Conservation (phyloP, 2,113 vertebrate genomes). For the Pseudorasbora parva region DNA sequence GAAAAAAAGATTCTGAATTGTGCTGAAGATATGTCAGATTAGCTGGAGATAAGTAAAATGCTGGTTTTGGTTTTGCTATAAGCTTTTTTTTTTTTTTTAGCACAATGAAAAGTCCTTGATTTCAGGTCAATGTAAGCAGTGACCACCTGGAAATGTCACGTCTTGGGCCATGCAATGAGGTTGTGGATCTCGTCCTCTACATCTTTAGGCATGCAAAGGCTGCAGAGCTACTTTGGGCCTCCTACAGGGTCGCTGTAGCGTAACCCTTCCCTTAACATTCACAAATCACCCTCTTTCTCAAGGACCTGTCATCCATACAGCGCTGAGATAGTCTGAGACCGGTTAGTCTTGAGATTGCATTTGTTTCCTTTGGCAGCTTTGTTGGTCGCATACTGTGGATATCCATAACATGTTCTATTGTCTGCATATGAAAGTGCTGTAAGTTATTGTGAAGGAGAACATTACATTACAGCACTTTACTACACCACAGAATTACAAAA, state of each 20-base stretch:
- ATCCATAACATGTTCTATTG: neutral
- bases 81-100: conserved; percentile 1
- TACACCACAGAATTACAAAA: neutral
- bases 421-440: neutral
- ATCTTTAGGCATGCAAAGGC: conserved; percentile 39
- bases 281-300: conserved; percentile 45
- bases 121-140: neutral
- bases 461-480: conserved; percentile 4
- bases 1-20: neutral
- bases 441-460: neutral
- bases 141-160: conserved; percentile 28
- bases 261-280: conserved; percentile 29
- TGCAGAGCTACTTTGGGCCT: conserved; percentile 38
- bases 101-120: neutral
- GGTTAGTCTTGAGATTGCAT: neutral
- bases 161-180: neutral
- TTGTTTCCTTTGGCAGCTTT: conserved; percentile 37
- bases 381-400: neutral
- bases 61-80: neutral
- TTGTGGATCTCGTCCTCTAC: neutral
- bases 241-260: conserved; percentile 22
- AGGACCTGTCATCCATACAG: conserved; percentile 27
- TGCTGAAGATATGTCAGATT: neutral
- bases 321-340: neutral
- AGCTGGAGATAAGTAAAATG: neutral